Base-by-base conservation (phyloP, 2,113 vertebrate species). In the Erythrolamprus reginae region DNA sequence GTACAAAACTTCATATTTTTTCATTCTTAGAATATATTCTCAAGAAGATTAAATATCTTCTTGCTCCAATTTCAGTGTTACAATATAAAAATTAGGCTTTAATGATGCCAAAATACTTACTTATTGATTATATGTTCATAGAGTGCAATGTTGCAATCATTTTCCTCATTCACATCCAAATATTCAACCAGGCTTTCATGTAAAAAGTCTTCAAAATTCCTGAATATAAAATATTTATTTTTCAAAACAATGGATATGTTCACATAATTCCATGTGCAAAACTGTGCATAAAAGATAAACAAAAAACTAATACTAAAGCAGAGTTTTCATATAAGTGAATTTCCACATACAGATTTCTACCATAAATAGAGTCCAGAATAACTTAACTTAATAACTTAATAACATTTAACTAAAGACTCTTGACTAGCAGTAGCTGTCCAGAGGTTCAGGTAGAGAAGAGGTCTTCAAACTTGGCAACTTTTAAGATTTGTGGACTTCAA, bases 81-180 rank as follows among this genome's bases (percentile, higher is more conserved):
- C 13, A 86, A 82, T 4, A 50, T 17, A 83, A 56, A 42, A 1
- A 17, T 50, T 55, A 86, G 1, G 82, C 10, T 2, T 9, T 33
- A 58, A 45, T 47, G 82, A 85, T 91, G 89, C 33, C 87, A 88
- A 53, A 90, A 65, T 48, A 97, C 99, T 98, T 94, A 99, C 99
- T 98, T 99, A 92, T 91, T 96, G 90, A 99, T 98, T 95, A 98
- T 98, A 92, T 98, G 97, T 91, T 99, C 99, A 94, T 99, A 99
- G 0, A 99, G 97, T 21, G 99, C 98, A 50, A 99, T 98, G 93
- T 98, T 98, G 96, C 99, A 99, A 88, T 99, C 99, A 87, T 99
- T 99, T 97, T 99, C 99, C 96, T 99, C 99, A 84, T 99, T 99
- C 53, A 99, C 99, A 93, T 99, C 99, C 93, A 99, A 97, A 95